A percentile compares a stretch with the other conserved stretches of the same genome.
These are phyloP conservation scores for Mormyrops attenuatus DNA, from an alignment of 2,797 vertebrate species.

Conservation along the genomic window DNA sequence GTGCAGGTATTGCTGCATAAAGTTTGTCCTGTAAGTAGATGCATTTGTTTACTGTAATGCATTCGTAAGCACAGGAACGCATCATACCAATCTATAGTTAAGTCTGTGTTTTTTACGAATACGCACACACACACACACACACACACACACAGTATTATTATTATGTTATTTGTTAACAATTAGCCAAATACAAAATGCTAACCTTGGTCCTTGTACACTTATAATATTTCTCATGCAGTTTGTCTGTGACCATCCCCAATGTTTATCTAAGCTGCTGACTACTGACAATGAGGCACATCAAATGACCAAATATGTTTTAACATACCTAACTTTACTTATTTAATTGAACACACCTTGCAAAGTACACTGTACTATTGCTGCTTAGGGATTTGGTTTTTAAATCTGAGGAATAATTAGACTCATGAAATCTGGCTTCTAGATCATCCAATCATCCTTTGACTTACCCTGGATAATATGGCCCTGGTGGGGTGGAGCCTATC, in stretches of 20 bases:
- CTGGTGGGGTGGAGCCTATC: background rate
- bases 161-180: background rate
- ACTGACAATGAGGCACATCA: background rate
- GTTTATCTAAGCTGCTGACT: background rate
- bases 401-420: background rate
- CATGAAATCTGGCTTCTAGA: background rate
- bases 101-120: background rate
- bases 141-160: background rate
- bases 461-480: background rate
- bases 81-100: background rate
- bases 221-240: background rate
- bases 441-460: background rate
- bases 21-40: background rate
- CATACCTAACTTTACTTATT: background rate
- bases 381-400: background rate
- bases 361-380: background rate
- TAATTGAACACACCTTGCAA: background rate
- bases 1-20: background rate
- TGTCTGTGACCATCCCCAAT: background rate
- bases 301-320: background rate
- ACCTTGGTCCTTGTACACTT: background rate
- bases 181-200: background rate
- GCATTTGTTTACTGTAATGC: background rate
- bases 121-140: background rate
- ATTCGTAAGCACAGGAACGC: background rate